Conservation (phyloP, 92 coral and sea anemone genomes). For the Parazoanthus swiftii region DNA sequence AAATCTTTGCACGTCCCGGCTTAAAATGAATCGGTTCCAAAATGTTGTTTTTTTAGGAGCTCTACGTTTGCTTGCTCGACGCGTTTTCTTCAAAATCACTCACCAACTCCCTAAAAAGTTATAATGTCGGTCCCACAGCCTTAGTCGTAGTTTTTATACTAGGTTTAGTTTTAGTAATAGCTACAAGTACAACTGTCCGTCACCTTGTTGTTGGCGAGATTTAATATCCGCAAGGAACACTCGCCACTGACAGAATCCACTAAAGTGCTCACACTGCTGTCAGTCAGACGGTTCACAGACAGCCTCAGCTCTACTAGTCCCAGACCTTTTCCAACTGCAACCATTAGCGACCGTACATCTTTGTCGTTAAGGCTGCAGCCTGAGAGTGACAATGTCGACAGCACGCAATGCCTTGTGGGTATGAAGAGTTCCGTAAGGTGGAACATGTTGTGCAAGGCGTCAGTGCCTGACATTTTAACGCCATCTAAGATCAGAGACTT, state of each 20-base stretch:
- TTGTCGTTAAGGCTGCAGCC: constrained; percentile 68
- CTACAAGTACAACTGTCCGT: background rate
- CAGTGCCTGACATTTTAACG: constrained; percentile 68
- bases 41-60: too few species aligned
- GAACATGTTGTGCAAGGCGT: constrained; percentile 57
- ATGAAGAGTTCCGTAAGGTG: constrained; percentile 49
- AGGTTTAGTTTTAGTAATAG: background rate
- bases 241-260: constrained; percentile 49
- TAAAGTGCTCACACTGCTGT: constrained; percentile 53
- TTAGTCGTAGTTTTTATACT: too few species aligned
- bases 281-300: constrained; percentile 67
- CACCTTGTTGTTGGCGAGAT: constrained; percentile 68
- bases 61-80: too few species aligned
- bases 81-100: too few species aligned
- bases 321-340: constrained; percentile 54
- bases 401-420: constrained; percentile 56
- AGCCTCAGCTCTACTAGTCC: constrained; percentile 47
- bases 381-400: constrained; percentile 56
- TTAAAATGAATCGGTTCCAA: too few species aligned
- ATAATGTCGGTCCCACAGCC: too few species aligned
- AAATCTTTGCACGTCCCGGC: too few species aligned
- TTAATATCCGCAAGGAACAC: constrained; percentile 52
- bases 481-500: constrained; percentile 63
- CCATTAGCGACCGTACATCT: constrained; percentile 59
- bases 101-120: too few species aligned